Evolutionary conservation across 2,113 vertebrate genomes (phyloP), one percentile per base, ranked within the genome.

Genomic region (Gasterosteus aculeatus): DNA sequence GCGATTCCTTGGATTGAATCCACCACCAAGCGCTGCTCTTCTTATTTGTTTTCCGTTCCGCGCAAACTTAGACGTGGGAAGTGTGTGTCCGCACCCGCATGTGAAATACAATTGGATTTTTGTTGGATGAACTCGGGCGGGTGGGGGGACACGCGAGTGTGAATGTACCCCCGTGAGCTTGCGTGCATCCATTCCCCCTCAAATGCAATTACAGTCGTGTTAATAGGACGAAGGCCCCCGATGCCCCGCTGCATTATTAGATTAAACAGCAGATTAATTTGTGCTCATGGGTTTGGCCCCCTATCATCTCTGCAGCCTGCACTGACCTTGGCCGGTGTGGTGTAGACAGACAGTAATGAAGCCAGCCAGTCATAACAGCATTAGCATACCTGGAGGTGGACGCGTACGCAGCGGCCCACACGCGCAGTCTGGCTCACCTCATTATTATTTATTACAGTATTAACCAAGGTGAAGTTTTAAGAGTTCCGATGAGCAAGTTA

Each of bases 241-340:
- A 85, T 88, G 87, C 86, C 58, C 64, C 58, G 79, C 84, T 70
- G 88, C 86, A 85, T 92, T 92, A 91, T 93, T 92, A 92, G 91
- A 93, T 93, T 92, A 92, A 92, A 92, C 92, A 91, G 82, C 90
- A 90, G 91, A 93, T 93, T 92, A 91, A 92, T 92, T 91, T 91
- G 86, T 78, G 89, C 85, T 87, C 79, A 74, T 85, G 85, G 79
- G 89, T 89, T 85, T 79, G 83, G 77, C 87, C 89, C 81, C 83
- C 75, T 81, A 88, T 91, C 89, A 88, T 92, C 87, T 85, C 78
- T 85, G 85, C 80, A 84, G 89, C 88, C 87, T 91, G 81, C 70
- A 31, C 85, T 90, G 91, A 93, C 92, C 90, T 92, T 91, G 91
- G 91, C 89, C 84, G 69, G 75, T 81, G 73, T 77, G 83, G 75